Evolutionary conservation across 2,888 invertebrate species (phyloP).

Genomic region (Leptinotarsa juncta): DNA sequence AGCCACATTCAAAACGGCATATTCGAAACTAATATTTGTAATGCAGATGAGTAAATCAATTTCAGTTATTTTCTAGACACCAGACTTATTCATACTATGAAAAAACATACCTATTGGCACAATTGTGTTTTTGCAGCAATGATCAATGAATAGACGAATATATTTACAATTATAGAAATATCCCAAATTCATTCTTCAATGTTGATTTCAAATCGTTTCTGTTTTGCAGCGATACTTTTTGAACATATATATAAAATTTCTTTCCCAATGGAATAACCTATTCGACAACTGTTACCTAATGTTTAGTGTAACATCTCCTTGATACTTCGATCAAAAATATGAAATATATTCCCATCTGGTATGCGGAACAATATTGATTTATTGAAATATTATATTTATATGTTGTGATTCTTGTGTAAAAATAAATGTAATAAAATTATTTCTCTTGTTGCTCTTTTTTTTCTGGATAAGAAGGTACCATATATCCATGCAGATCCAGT

Average conservation of each 20-base stretch:
- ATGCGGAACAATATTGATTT: constrained; percentile 64
- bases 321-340: not conserved
- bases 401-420: constrained; percentile 64
- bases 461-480: not conserved
- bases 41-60: no score
- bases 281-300: constrained; percentile 7
- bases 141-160: not conserved
- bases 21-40: no score
- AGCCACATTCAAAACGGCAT: no score
- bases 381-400: constrained; percentile 61
- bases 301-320: constrained; percentile 15
- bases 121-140: not conserved
- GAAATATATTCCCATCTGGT: constrained; percentile 63
- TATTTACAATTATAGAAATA: no score
- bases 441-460: constrained; percentile 21
- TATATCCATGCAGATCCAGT: no score
- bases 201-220: no score
- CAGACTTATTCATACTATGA: not conserved
- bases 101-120: not conserved
- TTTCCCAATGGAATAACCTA: not conserved
- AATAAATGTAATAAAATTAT: constrained; percentile 48
- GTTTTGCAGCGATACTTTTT: not conserved
- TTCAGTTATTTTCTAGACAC: no score
- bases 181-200: no score
- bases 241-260: not conserved